Evolutionary conservation across 2,113 vertebrate genomes (phyloP).

Genomic region (Leiothrix lutea): DNA sequence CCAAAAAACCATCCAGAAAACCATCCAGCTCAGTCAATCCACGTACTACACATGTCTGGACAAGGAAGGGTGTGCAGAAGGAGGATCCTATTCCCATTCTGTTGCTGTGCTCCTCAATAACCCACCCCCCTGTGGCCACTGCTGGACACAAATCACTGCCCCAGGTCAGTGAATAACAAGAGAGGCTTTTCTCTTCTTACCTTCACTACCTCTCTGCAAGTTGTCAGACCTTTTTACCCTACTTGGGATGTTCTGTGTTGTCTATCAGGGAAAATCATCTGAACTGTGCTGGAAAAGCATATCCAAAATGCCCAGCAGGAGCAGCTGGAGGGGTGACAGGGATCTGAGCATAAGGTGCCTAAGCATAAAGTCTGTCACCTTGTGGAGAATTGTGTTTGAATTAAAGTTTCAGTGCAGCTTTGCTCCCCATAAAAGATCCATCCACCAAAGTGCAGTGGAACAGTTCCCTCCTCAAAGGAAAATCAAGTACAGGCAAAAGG

Average conservation of each 20-base stretch:
- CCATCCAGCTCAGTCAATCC: neutral
- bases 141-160: neutral
- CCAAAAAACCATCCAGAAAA: too few species aligned
- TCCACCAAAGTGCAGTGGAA: neutral
- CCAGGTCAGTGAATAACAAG: rapidly evolving
- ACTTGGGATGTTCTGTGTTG: neutral
- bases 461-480: neutral
- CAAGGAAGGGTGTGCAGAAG: rapidly evolving
- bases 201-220: neutral
- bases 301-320: neutral
- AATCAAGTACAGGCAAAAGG: neutral
- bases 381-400: neutral
- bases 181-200: neutral
- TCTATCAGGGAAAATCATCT: neutral
- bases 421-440: neutral
- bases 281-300: neutral
- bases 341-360: neutral
- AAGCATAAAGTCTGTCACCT: neutral
- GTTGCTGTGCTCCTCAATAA: neutral
- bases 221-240: neutral
- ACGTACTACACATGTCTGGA: neutral
- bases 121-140: neutral
- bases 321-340: neutral
- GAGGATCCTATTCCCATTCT: neutral
- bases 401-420: neutral